A percentile compares a stretch with the other conserved stretches of the same genome.
Evolutionary conservation across 2,113 vertebrate species (phyloP).

Genomic region (sheep (Ovis aries)): ARS-UI_Ramb_v3.0 NC_056063.1:12259001-12259500

Average conservation of each 20-base stretch:
- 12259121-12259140: not conserved
- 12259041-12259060: not conserved
- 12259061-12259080: not conserved
- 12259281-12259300: not conserved
- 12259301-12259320: not conserved
- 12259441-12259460: not conserved
- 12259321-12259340: not conserved
- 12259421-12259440: not conserved
- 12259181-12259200: not conserved
- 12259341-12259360: conserved; percentile 3
- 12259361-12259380: not conserved
- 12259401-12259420: not conserved
- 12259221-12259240: not conserved
- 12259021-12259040: not conserved
- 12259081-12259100: not conserved
- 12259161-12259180: not conserved
- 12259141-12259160: not conserved
- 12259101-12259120: not conserved
- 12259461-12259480: not conserved
- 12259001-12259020: not conserved
- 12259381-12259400: not conserved
- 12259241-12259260: not conserved
- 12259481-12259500: not conserved
- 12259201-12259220: not conserved
- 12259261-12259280: not conserved